Evolutionary conservation across 2,888 invertebrate genomes (phyloP), one percentile per base, ranked within the genome.

Genomic region (Digitonthophagus gazella): DNA sequence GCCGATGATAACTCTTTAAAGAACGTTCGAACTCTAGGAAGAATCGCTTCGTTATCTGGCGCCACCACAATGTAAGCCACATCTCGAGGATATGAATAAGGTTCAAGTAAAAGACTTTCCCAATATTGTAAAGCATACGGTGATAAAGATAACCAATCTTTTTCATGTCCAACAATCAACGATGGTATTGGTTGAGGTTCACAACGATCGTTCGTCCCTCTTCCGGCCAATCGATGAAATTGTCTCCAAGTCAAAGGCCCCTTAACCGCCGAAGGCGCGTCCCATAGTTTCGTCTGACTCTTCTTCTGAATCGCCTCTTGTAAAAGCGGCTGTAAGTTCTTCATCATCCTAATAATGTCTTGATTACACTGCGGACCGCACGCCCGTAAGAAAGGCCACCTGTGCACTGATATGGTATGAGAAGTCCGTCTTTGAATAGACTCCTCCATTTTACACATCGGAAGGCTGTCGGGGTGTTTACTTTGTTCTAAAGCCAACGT

Each of bases 211-310:
- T 95, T 95, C 68, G 96, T 95, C 67, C 96, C 96, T 80, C 97
- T 87, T 5, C 97, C 97, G 56, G 97, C 97, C 71, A 98, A 86
- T 70, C 96, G 89, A 86, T 97, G 98, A 84, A 99, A 98, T 82
- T 98, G 96, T 67, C 97, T 89, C 98, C 98, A 99, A 0, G 98
- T 99, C 11, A 99, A 88, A 22, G 98, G 98, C 0, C 99, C 99
- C 73, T 95, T 92, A 57, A 99, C 96, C 0, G 91, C 92, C 76
- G 93, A 91, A 0, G 92, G 93, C 67, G 96, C 95, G 82, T 98
- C 97, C 93, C 97, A 97, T 84, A 96, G 88, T 74, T 95, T 75
- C 11, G 85, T 84, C 61, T 92, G 91, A 74, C 93, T 92, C 76
- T 96, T 96, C 84, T 95, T 95, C 82, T 97, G 97, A 75, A 98